Conservation (phyloP, 2,888 invertebrate genomes). For the Acheta domesticus region DNA sequence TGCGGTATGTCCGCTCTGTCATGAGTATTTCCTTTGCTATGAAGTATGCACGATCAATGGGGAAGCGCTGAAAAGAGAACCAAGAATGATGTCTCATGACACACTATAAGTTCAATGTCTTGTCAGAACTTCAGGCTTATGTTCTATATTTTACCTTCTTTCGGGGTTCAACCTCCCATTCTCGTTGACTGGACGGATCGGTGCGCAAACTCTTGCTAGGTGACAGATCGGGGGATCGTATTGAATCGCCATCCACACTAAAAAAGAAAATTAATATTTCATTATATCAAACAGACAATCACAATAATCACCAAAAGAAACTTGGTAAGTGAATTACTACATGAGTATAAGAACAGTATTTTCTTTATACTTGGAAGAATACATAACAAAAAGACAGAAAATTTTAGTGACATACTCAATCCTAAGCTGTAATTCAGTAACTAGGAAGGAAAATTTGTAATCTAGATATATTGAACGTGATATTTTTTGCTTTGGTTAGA, state of each 20-base stretch:
- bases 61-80: conserved; percentile 54
- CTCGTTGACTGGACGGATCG: neutral
- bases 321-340: too few relatives aligned
- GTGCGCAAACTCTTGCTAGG: neutral
- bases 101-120: neutral
- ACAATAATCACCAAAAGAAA: too few relatives aligned
- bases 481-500: too few relatives aligned
- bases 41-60: conserved; percentile 71
- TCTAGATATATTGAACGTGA: too few relatives aligned
- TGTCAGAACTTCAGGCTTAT: neutral
- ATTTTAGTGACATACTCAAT: too few relatives aligned
- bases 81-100: neutral
- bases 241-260: neutral
- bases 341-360: too few relatives aligned
- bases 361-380: too few relatives aligned
- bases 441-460: too few relatives aligned
- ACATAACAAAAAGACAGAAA: too few relatives aligned
- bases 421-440: too few relatives aligned
- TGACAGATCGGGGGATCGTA: neutral
- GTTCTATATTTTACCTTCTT: neutral
- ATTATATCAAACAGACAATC: too few relatives aligned
- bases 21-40: conserved; percentile 89
- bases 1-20: conserved; percentile 93
- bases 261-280: neutral
- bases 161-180: neutral